Base-by-base conservation (phyloP, 2,888 invertebrate species). In the Marasmarcha lunaedactyla region DNA sequence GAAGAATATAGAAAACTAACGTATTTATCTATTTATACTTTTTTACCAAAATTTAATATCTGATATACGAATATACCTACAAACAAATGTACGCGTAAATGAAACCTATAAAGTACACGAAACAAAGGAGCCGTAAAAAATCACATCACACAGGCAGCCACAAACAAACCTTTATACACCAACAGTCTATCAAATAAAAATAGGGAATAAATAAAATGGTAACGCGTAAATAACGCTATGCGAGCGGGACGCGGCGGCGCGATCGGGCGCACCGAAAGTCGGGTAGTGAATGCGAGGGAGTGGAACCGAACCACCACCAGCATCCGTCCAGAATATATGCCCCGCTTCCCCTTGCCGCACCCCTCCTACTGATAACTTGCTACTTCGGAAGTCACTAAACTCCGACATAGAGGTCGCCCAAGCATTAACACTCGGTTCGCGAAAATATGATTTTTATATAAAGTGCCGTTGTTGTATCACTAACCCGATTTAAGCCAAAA, bases 361-460 rank as follows among this genome's bases (percentile, higher is more conserved):
- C 52, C 54, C 55, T 59, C 54, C 63, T 65, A 67, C 76, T 76
- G 81, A 81, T 81, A 83, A 81, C 81, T 78, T 76, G 78, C 78
- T 77, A 76, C 81, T 79, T 79, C 74, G 77, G 79, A 79, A 79
- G 81, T 79, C 81, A 77, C 72, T 79, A 79, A 77, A 79, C 79
- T 73, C 71, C 56, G 64, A 62, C 69, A 71, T 72, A 71, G 77
- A 78, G 73, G 76, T 73, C 74, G 70, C 70, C 63, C 67, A 66
- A 62, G 61, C 65, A 63, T 64, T 64, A 66, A 66, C 66, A 67
- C 59, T 60, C 63, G 60, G 66, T 64, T 70, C 64, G 64, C 63
- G 69, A 70, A 68, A 66, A 76, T 72, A 68, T 59, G 69, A 72
- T 71, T 77, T 77, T 76, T 76, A 76, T 78, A 74, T 74, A 71